Evolutionary conservation across 92 coral and sea anemone genomes (phyloP).

Genomic region (Heteractis magnifica): DNA sequence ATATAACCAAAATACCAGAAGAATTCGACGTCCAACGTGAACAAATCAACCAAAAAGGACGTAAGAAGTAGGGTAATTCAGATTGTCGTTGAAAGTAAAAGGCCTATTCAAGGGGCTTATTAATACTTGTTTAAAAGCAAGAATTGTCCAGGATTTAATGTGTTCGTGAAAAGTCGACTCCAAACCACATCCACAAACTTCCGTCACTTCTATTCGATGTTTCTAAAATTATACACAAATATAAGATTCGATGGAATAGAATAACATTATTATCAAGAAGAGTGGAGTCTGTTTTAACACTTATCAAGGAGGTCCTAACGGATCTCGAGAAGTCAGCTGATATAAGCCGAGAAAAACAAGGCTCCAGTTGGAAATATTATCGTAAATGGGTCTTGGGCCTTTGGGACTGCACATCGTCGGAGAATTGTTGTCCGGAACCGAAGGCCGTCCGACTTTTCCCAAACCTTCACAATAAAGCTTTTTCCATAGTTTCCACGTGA

Average conservation of each 20-base stretch:
- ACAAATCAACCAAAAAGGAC: neutral
- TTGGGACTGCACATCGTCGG: conserved; percentile 29
- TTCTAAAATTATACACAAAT: conserved; percentile 21
- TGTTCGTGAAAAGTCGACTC: conserved; percentile 1
- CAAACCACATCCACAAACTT: conserved; percentile 14
- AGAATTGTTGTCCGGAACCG: conserved; percentile 33
- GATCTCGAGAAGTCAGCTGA: neutral
- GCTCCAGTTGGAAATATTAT: neutral
- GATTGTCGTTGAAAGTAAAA: neutral
- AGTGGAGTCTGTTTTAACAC: neutral
- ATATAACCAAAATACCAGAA: conserved; percentile 23
- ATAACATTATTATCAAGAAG: neutral
- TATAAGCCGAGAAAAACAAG: neutral
- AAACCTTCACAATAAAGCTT: conserved; percentile 3
- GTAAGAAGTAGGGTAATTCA: neutral
- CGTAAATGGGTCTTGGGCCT: conserved; percentile 12
- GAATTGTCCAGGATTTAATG: neutral
- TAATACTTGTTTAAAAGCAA: neutral
- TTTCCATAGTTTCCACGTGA: conserved; percentile 13
- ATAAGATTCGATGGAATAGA: conserved; percentile 1
- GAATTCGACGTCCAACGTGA: conserved; percentile 6
- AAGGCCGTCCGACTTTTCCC: conserved; percentile 26
- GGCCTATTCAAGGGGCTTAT: neutral
- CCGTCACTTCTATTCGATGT: conserved; percentile 34
- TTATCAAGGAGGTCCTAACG: neutral